These are phyloP conservation scores for Peromyscus eremicus DNA, from an alignment of 2,797 vertebrate species.

Conservation along the genomic window DNA sequence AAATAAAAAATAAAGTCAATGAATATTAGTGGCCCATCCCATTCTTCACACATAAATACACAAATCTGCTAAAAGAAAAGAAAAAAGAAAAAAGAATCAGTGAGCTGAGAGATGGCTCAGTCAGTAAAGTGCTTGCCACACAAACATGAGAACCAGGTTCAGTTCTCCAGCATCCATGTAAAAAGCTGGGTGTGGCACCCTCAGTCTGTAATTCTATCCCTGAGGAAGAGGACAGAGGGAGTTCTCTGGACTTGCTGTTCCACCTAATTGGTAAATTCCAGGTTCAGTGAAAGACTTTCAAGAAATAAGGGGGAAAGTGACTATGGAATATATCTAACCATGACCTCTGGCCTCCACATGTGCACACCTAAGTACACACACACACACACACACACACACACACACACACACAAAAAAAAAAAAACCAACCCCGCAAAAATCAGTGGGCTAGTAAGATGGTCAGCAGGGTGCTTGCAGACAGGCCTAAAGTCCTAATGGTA, in stretches of 20 bases:
- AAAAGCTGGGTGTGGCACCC: neutral
- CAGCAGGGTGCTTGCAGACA: neutral
- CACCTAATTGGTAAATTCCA: neutral
- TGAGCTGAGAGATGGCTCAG: neutral
- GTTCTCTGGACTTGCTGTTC: neutral
- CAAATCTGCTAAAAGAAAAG: conserved; percentile 2
- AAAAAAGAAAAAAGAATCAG: conserved; percentile 26
- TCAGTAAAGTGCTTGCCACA: neutral
- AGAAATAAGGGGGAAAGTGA: neutral
- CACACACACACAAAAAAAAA: neutral
- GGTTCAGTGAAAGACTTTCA: neutral
- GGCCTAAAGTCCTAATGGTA: neutral
- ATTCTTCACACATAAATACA: neutral
- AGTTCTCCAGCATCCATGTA: neutral
- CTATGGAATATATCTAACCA: neutral
- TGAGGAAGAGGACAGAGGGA: neutral
- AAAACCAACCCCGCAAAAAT: neutral
- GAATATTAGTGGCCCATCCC: neutral
- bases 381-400: neutral
- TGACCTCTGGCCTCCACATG: neutral
- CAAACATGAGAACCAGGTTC: neutral
- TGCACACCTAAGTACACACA: too few species aligned
- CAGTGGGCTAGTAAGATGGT: neutral
- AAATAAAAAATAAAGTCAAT: neutral
- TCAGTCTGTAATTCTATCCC: neutral